These are phyloP conservation scores for Pipistrellus pipistrellus DNA, from an alignment of 2,797 vertebrate genomes.

Conservation along the genomic window DNA sequence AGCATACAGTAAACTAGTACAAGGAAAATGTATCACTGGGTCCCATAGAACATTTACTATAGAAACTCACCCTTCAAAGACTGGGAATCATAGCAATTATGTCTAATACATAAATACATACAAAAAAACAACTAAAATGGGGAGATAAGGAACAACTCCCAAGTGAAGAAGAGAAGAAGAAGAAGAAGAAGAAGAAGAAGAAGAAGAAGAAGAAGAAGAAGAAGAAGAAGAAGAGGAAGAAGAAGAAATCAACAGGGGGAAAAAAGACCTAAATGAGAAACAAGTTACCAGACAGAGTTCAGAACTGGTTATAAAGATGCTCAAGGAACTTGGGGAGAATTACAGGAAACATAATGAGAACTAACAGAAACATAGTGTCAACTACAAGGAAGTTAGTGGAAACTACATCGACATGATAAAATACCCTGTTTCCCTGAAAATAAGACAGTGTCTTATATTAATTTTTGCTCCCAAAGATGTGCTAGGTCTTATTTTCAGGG, in stretches of 20 bases:
- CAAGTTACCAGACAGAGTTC: neutral
- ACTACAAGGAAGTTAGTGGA: neutral
- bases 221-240: no score
- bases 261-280: neutral
- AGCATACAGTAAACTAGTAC: neutral
- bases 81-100: neutral
- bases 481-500: no score
- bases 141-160: neutral
- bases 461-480: no score
- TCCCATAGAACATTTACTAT: neutral
- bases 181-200: no score
- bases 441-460: no score
- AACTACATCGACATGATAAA: neutral
- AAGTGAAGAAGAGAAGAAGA: neutral
- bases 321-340: neutral
- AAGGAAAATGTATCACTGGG: neutral
- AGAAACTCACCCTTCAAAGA: neutral
- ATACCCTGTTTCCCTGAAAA: neutral
- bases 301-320: neutral
- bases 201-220: no score
- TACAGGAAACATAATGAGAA: neutral
- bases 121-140: neutral
- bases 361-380: neutral
- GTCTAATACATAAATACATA: neutral
- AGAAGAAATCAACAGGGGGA: neutral